Percentiles rank a stretch among this genome's conserved stretches.
These are phyloP conservation scores for Drosophila melanocephala DNA, from an alignment of 2,888 invertebrate species.

Conservation along the genomic window DNA sequence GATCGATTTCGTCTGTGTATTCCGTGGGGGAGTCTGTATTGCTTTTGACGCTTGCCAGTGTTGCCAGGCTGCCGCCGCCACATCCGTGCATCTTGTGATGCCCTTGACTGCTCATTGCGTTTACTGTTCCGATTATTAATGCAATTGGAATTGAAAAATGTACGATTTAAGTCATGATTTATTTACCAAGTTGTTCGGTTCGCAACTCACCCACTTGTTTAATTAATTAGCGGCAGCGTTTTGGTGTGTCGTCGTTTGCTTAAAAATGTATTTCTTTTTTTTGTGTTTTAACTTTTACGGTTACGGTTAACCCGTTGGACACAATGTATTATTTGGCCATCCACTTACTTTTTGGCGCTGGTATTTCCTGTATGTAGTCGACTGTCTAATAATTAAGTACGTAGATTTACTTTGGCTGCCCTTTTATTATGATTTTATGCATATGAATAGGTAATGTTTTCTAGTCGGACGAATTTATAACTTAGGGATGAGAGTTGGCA, in stretches of 20 bases:
- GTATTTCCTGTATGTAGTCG: neutral
- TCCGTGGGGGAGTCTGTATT: conserved; percentile 44
- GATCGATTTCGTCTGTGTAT: conserved; percentile 88
- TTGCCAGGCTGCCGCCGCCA: conserved; percentile 76
- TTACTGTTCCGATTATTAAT: conserved; percentile 3
- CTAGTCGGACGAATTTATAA: conserved; percentile 29
- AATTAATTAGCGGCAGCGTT: conserved; percentile 10
- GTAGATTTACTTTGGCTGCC: neutral
- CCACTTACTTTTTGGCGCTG: conserved; percentile 1
- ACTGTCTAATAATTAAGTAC: neutral
- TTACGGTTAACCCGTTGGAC: conserved; percentile 16
- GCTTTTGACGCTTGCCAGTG: conserved; percentile 82
- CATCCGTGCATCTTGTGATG: conserved; percentile 86
- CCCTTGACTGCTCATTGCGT: conserved; percentile 84
- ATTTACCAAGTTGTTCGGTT: neutral
- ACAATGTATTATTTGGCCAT: conserved; percentile 22
- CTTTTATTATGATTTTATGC: neutral
- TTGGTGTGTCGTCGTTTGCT: conserved; percentile 2
- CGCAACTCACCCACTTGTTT: conserved; percentile 21
- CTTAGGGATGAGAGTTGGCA: conserved; percentile 14
- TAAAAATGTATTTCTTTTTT: conserved; percentile 16
- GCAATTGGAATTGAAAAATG: neutral
- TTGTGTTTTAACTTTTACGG: conserved; percentile 4
- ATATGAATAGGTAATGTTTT: conserved; percentile 30
- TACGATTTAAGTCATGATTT: neutral